Base-by-base conservation (phyloP, 2,113 vertebrate species). In the Corythoichthys haematopterus region DNA sequence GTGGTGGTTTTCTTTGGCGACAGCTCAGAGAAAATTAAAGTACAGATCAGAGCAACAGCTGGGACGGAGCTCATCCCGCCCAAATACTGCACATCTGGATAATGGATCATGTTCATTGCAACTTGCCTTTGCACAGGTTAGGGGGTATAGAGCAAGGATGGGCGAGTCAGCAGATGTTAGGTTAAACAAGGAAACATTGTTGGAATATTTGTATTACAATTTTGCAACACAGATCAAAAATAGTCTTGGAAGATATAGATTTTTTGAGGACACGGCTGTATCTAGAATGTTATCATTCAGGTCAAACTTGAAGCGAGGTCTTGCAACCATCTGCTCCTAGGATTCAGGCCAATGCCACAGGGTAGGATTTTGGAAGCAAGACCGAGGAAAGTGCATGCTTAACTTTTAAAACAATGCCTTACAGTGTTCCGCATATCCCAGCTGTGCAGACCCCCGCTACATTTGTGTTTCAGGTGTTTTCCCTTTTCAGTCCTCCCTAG, bases 251-350 rank as follows among this genome's bases (percentile, higher is more conserved):
- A 66, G 51, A 61, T 37, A 75, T 61, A 65, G 56, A 64, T 77
- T 48, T 72, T 38, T 72, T 52, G 48, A 73, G 74, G 77, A 50
- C 59, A 71, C 55, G 71, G 77, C 68, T 79, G 57, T 78, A 75
- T 74, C 74, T 83, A 72, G 72, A 65, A 80, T 87, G 84, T 80
- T 45, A 77, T 68, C 88, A 90, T 89, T 90, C 88, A 83, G 91
- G 90, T 91, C 91, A 91, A 84, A 84, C 78, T 81, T 88, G 71
- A 87, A 88, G 84, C 76, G 74, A 65, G 84, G 86, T 91, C 82
- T 80, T 83, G 69, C 65, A 74, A 76, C 92, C 91, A 91, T 93
- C 91, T 93, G 90, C 87, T 87, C 75, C 69, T 75, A 77, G 83
- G 83, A 88, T 71, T 70, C 74, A 65, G 71, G 85, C 88, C 90